Evolutionary conservation across 2,113 vertebrate species (phyloP).

Genomic region (Pogona vitticeps): DNA sequence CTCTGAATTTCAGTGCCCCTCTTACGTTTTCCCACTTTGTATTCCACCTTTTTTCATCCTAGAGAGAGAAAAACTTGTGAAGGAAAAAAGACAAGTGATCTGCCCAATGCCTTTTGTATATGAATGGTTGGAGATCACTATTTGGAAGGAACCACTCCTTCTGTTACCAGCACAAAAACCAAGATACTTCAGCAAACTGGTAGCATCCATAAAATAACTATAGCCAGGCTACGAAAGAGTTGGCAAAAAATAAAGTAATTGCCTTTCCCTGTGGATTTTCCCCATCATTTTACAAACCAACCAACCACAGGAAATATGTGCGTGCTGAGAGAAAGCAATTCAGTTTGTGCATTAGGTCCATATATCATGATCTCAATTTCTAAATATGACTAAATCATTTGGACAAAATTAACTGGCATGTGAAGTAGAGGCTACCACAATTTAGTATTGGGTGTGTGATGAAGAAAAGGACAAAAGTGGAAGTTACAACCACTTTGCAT

Average conservation of each 20-base stretch:
- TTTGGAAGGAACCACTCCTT: neutral
- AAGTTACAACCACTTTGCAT: no score
- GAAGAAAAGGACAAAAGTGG: no score
- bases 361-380: neutral
- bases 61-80: neutral
- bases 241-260: no score
- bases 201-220: neutral
- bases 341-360: neutral
- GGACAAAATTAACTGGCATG: neutral
- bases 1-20: no score
- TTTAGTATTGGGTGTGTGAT: no score
- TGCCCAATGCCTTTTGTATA: neutral
- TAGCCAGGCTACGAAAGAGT: neutral
- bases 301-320: neutral
- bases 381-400: neutral
- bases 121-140: neutral
- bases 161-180: neutral
- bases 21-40: neutral
- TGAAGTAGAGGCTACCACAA: no score
- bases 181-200: accelerated
- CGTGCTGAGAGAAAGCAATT: neutral
- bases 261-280: neutral
- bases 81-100: neutral
- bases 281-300: no score
- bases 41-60: neutral